phyloP scores from a whole-genome alignment of 1,140 invertebrate genomes.

The Riptortus pedestris region DNA sequence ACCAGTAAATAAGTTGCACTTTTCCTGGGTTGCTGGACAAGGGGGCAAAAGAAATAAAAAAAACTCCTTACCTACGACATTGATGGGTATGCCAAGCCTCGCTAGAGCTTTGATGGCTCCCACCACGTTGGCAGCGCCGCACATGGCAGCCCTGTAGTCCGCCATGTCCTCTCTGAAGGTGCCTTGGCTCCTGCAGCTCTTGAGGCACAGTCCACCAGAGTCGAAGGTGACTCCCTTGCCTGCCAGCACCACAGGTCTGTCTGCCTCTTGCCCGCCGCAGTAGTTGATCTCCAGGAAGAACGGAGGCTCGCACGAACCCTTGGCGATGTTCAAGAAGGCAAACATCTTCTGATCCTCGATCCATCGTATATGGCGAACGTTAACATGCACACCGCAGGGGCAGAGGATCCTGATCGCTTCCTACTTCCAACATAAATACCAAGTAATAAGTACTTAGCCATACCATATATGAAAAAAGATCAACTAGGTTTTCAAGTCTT shows the following conservation, averaged over 20 bases:
- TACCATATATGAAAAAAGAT: too few relatives aligned
- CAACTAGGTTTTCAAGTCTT: too few relatives aligned
- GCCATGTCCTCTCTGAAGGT: conserved; percentile 40
- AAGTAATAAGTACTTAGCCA: too few relatives aligned
- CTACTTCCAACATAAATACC: conserved; percentile 7
- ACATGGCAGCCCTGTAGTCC: conserved; percentile 55
- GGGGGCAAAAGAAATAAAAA: too few relatives aligned
- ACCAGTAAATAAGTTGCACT: too few relatives aligned
- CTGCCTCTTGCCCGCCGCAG: conserved; percentile 37
- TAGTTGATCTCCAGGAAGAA: conserved; percentile 49
- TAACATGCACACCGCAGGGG: conserved; percentile 40
- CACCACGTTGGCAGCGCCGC: conserved; percentile 50
- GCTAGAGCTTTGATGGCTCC: conserved; percentile 44
- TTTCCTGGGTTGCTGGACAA: too few relatives aligned
- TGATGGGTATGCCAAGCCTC: conserved; percentile 44
- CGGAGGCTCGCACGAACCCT: conserved; percentile 50
- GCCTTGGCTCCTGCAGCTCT: conserved; percentile 35
- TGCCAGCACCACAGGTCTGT: conserved; percentile 38
- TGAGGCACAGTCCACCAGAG: conserved; percentile 53
- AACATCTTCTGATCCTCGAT: conserved; percentile 49
- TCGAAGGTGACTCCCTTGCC: conserved; percentile 56
- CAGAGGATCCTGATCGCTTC: conserved; percentile 37
- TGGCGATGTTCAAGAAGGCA: conserved; percentile 48
- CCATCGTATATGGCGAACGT: conserved; percentile 45
- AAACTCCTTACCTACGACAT: conserved; percentile 37